These are phyloP conservation scores for Halichondria panicea DNA, from an alignment of 37 sponge, comb jelly and placozoan genomes.

Conservation along the genomic window DNA sequence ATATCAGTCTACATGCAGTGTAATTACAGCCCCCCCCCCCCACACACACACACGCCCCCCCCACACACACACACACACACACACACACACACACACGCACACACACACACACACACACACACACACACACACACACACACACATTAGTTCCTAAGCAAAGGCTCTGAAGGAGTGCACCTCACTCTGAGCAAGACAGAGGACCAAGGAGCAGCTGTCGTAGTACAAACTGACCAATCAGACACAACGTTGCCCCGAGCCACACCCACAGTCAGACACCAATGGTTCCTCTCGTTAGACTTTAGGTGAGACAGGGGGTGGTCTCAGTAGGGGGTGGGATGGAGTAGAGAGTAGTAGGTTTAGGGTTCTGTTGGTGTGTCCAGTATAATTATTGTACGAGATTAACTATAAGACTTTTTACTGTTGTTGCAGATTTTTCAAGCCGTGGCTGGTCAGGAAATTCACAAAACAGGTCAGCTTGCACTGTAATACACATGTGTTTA, in stretches of 20 bases:
- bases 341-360: not conserved
- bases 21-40: no score
- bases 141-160: slow-evolving; percentile 66
- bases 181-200: slow-evolving; percentile 88
- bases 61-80: no score
- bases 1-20: no score
- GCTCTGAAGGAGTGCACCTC: slow-evolving; percentile 33
- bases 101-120: no score
- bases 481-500: not conserved
- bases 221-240: not conserved
- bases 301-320: slow-evolving; percentile 14
- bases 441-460: slow-evolving; percentile 60
- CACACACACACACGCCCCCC: no score
- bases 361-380: not conserved
- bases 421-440: slow-evolving; percentile 53
- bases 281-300: slow-evolving; percentile 60
- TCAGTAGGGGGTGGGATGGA: not conserved
- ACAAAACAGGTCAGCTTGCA: slow-evolving; percentile 49
- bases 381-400: no score
- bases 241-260: slow-evolving; percentile 2
- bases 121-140: no score
- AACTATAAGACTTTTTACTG: no score
- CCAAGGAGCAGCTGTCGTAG: slow-evolving; percentile 29
- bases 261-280: slow-evolving; percentile 12
- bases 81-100: no score